Conservation (phyloP, 2,888 invertebrate genomes). For the Leptodirus hochenwartii region DNA sequence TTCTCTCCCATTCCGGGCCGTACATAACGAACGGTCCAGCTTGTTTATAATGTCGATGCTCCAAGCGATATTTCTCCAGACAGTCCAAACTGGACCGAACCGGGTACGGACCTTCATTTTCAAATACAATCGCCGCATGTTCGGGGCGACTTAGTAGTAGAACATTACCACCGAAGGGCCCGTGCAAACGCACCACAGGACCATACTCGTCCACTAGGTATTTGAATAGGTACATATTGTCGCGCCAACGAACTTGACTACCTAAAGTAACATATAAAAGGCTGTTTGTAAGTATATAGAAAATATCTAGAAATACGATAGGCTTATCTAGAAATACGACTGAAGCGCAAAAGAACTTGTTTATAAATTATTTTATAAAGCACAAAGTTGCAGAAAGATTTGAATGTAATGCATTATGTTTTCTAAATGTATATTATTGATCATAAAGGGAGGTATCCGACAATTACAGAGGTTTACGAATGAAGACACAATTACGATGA, state of each 20-base stretch:
- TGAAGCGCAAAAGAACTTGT: constrained; percentile 13
- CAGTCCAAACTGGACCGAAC: constrained; percentile 43
- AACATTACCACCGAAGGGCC: constrained; percentile 43
- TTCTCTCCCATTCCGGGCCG: constrained; percentile 37
- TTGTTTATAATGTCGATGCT: constrained; percentile 33
- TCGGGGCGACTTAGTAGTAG: constrained; percentile 45
- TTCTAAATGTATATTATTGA: no score
- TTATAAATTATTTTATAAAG: constrained; percentile 26
- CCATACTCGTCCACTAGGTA: constrained; percentile 37
- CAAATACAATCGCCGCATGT: constrained; percentile 40
- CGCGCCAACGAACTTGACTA: constrained; percentile 29
- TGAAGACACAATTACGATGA: no score
- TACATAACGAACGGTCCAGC: constrained; percentile 40
- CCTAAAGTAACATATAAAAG: constrained; percentile 14
- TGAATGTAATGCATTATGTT: no score
- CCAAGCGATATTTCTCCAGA: constrained; percentile 41
- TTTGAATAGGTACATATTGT: constrained; percentile 26
- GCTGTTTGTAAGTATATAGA: not conserved
- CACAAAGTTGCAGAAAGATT: no score
- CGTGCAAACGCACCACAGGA: constrained; percentile 44
- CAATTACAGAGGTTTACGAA: no score
- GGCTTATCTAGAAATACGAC: no score
- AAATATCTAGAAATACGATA: not conserved
- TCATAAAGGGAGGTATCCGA: no score
- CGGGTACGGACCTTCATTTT: constrained; percentile 39